Base-by-base conservation (phyloP, 2,113 vertebrate species). In the Gambusia affinis region DNA sequence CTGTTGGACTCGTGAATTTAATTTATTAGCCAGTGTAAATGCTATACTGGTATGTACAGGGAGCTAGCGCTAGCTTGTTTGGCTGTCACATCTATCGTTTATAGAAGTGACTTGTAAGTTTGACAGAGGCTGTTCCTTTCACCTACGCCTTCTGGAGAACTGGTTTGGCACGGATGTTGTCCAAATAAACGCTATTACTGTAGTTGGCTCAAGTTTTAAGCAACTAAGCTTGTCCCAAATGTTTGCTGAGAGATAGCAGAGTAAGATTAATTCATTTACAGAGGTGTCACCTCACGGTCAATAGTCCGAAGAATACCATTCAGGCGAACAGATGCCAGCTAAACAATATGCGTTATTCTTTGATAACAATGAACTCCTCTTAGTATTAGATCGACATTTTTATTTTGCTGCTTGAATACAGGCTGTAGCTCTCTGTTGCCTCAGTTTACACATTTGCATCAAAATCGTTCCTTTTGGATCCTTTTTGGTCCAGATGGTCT, bases 41-140 rank as follows among this genome's bases (percentile, higher is more conserved):
- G 51, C 8, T 54, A 31, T 24, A 29, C 37, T 0, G 51, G 1
- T 14, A 57, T n/a, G 29, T 64, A 15, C 63, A n/a, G 51, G 47
- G 27, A 65, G 88, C 81, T 85, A 85, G 70, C 67, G 81, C 70
- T 92, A 92, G 89, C 88, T 74, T 64, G 30, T 67, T 76, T 67
- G 67, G 78, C 83, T 64, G 8, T 60, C 8, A 15, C 63, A 24
- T 64, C 3, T 4, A 31, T 6, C 14, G 24, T 6, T 60, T 0
- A 3, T n/a, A 2, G 27, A 42, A 76, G 37, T 68, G 33, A 17
- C 3, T n/a, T 63, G 3, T 27, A 84, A 84, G 66, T 80, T 79
- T 68, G 69, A 35, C 47, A n/a, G 14, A 4, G 4, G 10, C 0
- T 27, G 14, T 19, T 17, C 57, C 47, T 63, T 35, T 44, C 3